phyloP scores from a whole-genome alignment of 2,797 vertebrate species.

The Stomatorhinus walkeri region DNA sequence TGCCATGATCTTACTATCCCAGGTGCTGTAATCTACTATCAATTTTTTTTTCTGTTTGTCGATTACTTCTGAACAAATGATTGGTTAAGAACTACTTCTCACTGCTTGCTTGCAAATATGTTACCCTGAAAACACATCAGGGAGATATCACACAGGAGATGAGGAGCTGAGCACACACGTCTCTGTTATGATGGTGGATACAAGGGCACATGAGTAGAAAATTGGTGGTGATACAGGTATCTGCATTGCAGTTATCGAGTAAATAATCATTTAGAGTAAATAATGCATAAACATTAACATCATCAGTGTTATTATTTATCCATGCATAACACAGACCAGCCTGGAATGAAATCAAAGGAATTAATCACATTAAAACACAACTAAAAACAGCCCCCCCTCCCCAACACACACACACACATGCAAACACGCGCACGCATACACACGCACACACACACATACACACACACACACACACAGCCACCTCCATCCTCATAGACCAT shows the following conservation, averaged over 20 bases:
- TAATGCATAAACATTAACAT: neutral
- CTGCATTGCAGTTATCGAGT: neutral
- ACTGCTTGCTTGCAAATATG: neutral
- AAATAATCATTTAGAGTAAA: neutral
- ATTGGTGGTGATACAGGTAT: neutral
- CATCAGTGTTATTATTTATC: neutral
- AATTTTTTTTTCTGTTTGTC: neutral
- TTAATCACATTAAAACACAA: neutral
- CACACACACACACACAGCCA: constrained; percentile 48
- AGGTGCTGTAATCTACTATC: neutral
- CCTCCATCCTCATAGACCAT: constrained; percentile 53
- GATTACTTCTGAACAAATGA: neutral
- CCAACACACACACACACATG: neutral
- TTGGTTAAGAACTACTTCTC: neutral
- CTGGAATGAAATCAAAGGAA: neutral
- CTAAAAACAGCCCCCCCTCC: neutral
- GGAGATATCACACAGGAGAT: neutral
- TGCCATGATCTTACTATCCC: neutral
- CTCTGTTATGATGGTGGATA: neutral
- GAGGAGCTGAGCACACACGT: neutral
- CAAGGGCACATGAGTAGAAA: neutral
- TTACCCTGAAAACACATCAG: neutral
- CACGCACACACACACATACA: constrained; percentile 18
- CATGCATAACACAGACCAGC: neutral
- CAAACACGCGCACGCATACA: constrained; percentile 41